Evolutionary conservation across 2,888 invertebrate species (phyloP).

Genomic region (Watsonalla cultraria): DNA sequence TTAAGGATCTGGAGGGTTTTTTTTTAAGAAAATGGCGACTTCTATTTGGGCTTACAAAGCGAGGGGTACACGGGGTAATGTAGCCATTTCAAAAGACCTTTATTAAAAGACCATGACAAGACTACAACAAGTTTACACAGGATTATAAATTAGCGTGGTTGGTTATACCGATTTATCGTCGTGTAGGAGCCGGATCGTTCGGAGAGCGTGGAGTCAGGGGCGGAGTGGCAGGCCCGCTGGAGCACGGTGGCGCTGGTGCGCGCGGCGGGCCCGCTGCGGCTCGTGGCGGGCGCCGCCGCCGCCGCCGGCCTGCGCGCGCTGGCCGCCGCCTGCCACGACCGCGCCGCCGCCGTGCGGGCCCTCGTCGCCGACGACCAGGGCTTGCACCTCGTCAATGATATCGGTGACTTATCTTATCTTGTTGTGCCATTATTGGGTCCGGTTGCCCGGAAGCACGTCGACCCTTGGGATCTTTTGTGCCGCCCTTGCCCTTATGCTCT

Average conservation of each 20-base stretch:
- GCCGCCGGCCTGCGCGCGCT: slow-evolving; percentile 80
- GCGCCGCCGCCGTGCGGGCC: slow-evolving; percentile 58
- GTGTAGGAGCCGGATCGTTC: slow-evolving; percentile 57
- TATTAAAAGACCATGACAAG: no score
- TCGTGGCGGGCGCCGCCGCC: slow-evolving; percentile 76
- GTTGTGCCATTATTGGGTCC: no score
- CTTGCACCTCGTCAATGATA: slow-evolving; percentile 79
- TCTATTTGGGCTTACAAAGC: no score
- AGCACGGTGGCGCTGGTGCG: slow-evolving; percentile 37
- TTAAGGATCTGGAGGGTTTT: no score
- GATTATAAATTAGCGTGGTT: no score
- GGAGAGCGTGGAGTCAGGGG: slow-evolving; percentile 73
- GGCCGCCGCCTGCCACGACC: slow-evolving; percentile 46
- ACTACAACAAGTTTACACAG: no score
- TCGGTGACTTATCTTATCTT: slow-evolving; percentile 54
- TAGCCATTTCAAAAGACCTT: no score
- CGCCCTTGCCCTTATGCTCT: no score
- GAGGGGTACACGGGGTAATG: no score
- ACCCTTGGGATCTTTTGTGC: no score
- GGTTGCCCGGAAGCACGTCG: no score
- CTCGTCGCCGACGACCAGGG: slow-evolving; percentile 46
- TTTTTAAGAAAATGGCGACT: no score
- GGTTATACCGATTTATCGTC: not conserved
- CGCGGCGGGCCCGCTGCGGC: slow-evolving; percentile 68
- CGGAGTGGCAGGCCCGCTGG: slow-evolving; percentile 53